Evolutionary conservation across 2,888 invertebrate species (phyloP).

Genomic region (Acronicta psi): DNA sequence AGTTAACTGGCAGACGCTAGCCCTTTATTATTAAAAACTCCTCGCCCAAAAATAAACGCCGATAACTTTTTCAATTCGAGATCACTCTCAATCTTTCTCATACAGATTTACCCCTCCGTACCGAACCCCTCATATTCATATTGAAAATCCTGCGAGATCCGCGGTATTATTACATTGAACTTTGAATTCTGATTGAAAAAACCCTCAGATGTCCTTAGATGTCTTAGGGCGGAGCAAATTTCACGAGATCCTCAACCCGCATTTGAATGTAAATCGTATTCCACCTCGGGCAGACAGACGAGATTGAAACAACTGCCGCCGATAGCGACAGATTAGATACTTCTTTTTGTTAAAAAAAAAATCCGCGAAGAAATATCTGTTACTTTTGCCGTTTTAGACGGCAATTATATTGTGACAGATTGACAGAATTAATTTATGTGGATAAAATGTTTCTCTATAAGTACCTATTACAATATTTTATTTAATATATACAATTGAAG

Average conservation of each 20-base stretch:
- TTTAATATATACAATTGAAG: no score
- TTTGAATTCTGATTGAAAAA: slow-evolving; percentile 57
- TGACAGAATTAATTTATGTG: background rate
- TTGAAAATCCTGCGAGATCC: slow-evolving; percentile 30
- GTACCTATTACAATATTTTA: no score
- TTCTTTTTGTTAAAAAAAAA: slow-evolving; percentile 37
- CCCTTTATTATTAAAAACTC: no score
- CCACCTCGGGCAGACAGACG: slow-evolving; percentile 34
- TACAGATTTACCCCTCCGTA: slow-evolving; percentile 6
- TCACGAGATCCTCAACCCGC: slow-evolving; percentile 39
- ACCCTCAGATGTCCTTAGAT: slow-evolving; percentile 38
- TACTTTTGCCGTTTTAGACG: slow-evolving; percentile 1
- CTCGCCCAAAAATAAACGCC: no score
- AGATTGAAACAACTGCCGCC: slow-evolving; percentile 51
- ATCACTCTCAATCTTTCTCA: slow-evolving; percentile 1
- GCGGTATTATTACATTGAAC: slow-evolving; percentile 40
- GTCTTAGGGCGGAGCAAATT: slow-evolving; percentile 44
- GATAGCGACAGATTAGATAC: slow-evolving; percentile 38
- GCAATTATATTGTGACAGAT: slow-evolving; percentile 10
- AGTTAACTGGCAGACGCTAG: no score
- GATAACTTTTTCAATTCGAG: slow-evolving; percentile 11
- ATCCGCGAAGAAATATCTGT: background rate
- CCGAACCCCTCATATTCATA: slow-evolving; percentile 22
- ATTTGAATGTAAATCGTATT: slow-evolving; percentile 57
- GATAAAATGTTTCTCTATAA: background rate